phyloP scores from a whole-genome alignment of 2,113 vertebrate genomes.

The Genyomyrus donnyi region DNA sequence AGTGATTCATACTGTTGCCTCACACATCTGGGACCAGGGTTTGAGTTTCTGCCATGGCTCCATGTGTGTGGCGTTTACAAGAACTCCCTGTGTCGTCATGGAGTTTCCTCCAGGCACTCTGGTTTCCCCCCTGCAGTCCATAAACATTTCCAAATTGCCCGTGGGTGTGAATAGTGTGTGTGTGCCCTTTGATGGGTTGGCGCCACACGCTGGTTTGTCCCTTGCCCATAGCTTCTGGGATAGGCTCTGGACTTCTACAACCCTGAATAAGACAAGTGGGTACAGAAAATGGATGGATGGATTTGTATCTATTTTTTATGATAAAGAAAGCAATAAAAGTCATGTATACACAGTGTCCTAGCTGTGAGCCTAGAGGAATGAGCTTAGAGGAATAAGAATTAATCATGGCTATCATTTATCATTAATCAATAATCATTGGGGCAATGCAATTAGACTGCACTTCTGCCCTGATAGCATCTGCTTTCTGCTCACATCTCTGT shows the following conservation, averaged over 20 bases:
- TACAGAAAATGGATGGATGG: background rate
- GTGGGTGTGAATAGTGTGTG: background rate
- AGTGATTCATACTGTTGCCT: background rate
- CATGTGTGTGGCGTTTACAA: background rate
- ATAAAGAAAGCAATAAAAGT: background rate
- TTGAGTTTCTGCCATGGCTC: background rate
- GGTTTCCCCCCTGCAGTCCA: background rate
- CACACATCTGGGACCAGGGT: background rate
- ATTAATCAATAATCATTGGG: background rate
- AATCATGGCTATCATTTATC: background rate
- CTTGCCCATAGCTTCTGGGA: background rate
- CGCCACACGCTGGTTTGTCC: background rate
- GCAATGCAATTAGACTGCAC: background rate
- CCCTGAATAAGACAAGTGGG: background rate
- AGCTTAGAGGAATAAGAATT: background rate
- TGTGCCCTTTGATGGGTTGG: background rate
- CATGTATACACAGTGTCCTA: background rate
- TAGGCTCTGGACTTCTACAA: background rate
- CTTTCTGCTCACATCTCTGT: slow-evolving; percentile 15
- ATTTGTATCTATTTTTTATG: background rate
- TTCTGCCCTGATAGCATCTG: background rate
- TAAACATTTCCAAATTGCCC: background rate
- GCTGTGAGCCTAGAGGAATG: background rate
- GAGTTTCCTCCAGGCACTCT: background rate
- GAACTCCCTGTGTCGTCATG: background rate